phyloP scores from a whole-genome alignment of 2,797 vertebrate genomes.

The Thunnus albacares region DNA sequence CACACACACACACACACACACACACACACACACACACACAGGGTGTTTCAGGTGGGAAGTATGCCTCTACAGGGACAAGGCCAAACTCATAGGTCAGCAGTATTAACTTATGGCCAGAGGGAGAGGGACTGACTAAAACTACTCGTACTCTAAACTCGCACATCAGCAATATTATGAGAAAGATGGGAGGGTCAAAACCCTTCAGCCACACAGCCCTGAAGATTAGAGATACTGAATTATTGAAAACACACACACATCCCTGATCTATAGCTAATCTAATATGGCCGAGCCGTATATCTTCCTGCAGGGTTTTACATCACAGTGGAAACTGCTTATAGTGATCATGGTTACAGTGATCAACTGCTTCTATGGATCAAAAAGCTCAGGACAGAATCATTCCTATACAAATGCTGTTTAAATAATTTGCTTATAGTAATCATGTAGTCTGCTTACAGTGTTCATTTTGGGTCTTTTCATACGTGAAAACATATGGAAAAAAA shows the following conservation, averaged over 20 bases:
- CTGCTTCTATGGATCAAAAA: too few relatives aligned
- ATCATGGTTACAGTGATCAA: too few relatives aligned
- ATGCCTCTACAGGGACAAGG: constrained; percentile 57
- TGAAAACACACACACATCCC: constrained; percentile 49
- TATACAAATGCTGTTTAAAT: too few relatives aligned
- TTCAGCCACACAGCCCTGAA: constrained; percentile 28
- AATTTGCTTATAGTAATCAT: too few relatives aligned
- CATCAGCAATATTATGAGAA: constrained; percentile 67
- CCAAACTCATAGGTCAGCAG: constrained; percentile 72
- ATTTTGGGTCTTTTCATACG: too few relatives aligned
- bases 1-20: constrained; percentile 18
- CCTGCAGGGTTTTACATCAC: background rate
- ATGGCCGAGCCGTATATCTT: background rate
- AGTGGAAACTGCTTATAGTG: too few relatives aligned
- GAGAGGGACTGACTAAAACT: constrained; percentile 41
- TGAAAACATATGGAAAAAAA: too few relatives aligned
- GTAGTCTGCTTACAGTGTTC: too few relatives aligned
- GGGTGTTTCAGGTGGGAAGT: constrained; percentile 60
- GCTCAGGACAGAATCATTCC: too few relatives aligned
- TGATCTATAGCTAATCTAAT: constrained; percentile 19
- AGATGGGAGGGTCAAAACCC: constrained; percentile 44
- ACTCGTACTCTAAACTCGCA: constrained; percentile 40
- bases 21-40: constrained; percentile 3
- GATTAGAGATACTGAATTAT: constrained; percentile 79
- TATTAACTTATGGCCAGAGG: constrained; percentile 46